Conservation (phyloP, 2,113 vertebrate species). For the Vanacampus margaritifer region DNA sequence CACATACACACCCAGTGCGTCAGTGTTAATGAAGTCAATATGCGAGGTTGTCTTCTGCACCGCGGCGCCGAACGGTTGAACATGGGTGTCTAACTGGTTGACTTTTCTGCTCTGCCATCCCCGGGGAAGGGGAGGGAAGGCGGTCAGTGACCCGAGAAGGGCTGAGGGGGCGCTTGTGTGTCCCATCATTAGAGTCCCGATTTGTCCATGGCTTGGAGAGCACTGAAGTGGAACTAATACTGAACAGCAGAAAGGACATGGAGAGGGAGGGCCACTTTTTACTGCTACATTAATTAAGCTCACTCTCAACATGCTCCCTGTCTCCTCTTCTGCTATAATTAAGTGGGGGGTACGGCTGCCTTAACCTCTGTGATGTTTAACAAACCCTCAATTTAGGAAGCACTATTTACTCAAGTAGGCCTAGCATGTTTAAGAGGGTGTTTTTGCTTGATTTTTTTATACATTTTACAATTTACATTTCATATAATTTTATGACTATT, state of each 20-base stretch:
- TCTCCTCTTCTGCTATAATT: conserved; percentile 44
- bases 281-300: conserved; percentile 86
- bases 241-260: conserved; percentile 62
- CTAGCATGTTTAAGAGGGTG: background rate
- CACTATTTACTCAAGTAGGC: background rate
- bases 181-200: conserved; percentile 75
- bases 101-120: conserved; percentile 56
- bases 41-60: conserved; percentile 64
- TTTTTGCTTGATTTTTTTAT: background rate
- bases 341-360: conserved; percentile 29
- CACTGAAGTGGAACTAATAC: conserved; percentile 80
- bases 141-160: conserved; percentile 78
- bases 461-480: background rate
- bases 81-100: conserved; percentile 78
- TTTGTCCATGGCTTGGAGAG: conserved; percentile 69
- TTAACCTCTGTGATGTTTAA: conserved; percentile 45
- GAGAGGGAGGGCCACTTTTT: conserved; percentile 73
- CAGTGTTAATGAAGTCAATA: conserved; percentile 84
- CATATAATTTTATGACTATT: background rate
- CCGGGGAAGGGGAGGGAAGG: conserved; percentile 58
- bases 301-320: conserved; percentile 57
- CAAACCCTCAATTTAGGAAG: conserved; percentile 11
- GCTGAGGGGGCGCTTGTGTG: conserved; percentile 59
- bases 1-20: conserved; percentile 59
- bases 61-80: conserved; percentile 76